phyloP scores from a whole-genome alignment of 2,113 vertebrate species.

The Opisthocomus hoazin region DNA sequence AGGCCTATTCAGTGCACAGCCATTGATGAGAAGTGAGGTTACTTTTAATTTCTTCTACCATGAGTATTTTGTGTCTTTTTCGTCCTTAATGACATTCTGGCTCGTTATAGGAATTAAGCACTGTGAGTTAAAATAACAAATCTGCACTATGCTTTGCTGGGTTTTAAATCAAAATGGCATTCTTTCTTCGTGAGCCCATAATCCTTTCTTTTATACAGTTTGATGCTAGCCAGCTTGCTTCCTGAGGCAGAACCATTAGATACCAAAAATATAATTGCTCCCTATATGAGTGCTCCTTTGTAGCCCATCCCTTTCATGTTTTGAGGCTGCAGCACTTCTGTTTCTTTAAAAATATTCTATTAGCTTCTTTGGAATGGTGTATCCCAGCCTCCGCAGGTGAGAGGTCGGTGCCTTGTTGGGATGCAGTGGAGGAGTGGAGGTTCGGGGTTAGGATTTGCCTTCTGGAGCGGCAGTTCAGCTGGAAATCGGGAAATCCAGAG shows the following conservation, averaged over 20 bases:
- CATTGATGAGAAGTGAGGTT: background rate
- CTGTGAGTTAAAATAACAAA: constrained; percentile 60
- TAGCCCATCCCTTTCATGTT: constrained; percentile 56
- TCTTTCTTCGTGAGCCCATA: constrained; percentile 11
- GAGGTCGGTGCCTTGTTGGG: constrained; percentile 4
- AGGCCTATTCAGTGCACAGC: background rate
- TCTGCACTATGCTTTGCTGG: constrained; percentile 49
- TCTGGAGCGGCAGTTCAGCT: constrained; percentile 9
- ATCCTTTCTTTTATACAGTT: constrained; percentile 59
- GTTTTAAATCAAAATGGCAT: constrained; percentile 59
- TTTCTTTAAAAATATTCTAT: constrained; percentile 56
- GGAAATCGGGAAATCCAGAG: constrained; percentile 31
- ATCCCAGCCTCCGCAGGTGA: constrained; percentile 27
- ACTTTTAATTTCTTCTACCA: constrained; percentile 35
- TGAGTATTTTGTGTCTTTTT: constrained; percentile 7
- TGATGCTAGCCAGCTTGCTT: constrained; percentile 52
- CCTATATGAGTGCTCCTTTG: constrained; percentile 39
- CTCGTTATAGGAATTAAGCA: constrained; percentile 50
- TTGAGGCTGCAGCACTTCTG: constrained; percentile 49
- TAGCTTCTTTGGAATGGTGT: constrained; percentile 15
- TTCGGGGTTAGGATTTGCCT: background rate
- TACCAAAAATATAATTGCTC: constrained; percentile 59
- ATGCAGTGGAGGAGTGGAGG: background rate
- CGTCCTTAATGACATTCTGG: constrained; percentile 24
- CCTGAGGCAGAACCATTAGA: constrained; percentile 59